Percentiles rank a stretch among this genome's conserved stretches.
phyloP scores from a whole-genome alignment of 2,888 invertebrate species.

The Lasiommata megera region DNA sequence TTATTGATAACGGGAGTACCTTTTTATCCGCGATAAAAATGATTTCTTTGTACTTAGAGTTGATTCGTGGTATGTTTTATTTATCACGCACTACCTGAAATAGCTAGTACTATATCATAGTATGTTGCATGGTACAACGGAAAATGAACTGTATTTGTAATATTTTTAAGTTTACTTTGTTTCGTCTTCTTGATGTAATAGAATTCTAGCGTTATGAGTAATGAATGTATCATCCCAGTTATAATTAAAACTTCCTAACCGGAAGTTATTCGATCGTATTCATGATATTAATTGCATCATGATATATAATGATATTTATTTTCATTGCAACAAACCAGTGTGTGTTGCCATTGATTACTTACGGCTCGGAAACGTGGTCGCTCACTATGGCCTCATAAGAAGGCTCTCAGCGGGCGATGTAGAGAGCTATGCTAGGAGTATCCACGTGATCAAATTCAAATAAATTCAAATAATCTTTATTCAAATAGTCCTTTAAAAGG shows the following conservation, averaged over 20 bases:
- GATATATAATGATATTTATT: no score
- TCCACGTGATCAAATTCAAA: no score
- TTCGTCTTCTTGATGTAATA: neutral
- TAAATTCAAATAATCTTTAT: no score
- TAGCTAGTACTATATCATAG: neutral
- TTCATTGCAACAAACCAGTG: no score
- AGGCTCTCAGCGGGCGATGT: no score
- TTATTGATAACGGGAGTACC: neutral
- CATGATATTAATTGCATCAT: no score
- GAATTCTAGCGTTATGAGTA: conserved; percentile 29
- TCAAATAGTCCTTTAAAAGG: no score
- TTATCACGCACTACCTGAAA: conserved; percentile 3
- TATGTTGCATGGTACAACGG: neutral
- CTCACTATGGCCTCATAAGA: no score
- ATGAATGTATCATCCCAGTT: conserved; percentile 19
- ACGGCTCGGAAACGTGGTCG: no score
- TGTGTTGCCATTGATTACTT: no score
- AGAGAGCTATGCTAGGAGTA: no score
- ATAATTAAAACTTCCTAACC: conserved; percentile 32
- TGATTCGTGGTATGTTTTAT: neutral
- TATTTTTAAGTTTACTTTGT: neutral
- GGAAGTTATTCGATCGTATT: conserved; percentile 21
- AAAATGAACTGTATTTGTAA: neutral
- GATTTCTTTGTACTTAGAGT: conserved; percentile 27
- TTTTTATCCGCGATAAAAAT: conserved; percentile 31